Base-by-base conservation (phyloP, 2,888 invertebrate species). In the Dryobota labecula region DNA sequence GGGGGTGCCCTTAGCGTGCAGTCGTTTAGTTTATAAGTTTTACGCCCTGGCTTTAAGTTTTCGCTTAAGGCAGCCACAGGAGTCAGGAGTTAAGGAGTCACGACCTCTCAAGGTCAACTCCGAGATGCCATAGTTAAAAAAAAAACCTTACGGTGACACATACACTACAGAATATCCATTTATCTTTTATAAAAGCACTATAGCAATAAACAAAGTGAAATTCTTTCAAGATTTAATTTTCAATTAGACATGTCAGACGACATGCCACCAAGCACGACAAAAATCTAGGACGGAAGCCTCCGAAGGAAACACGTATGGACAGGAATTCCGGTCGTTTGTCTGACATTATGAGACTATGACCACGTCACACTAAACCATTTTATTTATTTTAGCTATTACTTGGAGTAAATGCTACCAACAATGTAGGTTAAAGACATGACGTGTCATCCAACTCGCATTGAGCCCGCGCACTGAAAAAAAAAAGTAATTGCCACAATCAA, bases 231-330 rank as follows among this genome's bases (percentile, higher is more conserved):
- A 49, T 61, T 77, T 33, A 77, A 75, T 70, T 47, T 51, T 24
- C 62, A 47, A 30, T 24, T 51, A 27, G 56, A 63, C 41, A 63
- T 43, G 47, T 13, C 47, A 53, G 41, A 51, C 24, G 15, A 38
- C 73, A 58, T 20, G 47, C 51, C 36, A 45, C 41, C 45, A 47
- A 5, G 36, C 27, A 30, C 33, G 60, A 58, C 15, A 51, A 62
- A 78, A 63, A 77, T 77, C 79, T 78, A 73, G 76, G 47, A 1
- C 73, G 73, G 38, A 51, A 66, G 49, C 30, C 20, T 20, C 7
- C 60, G 60, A 30, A 49, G 49, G 54, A 53, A 53, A 49, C 51
- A 66, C 57, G 65, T 49, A 47, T 78, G 53, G 53, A 73, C 43
- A n/a, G 62, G 30, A 73, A 77, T 73, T 77, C 65, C 79, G 27